Percentiles rank a stretch among this genome's conserved stretches.
Conservation (phyloP, 2,888 invertebrate genomes). For the Marronus borbonicus region DNA sequence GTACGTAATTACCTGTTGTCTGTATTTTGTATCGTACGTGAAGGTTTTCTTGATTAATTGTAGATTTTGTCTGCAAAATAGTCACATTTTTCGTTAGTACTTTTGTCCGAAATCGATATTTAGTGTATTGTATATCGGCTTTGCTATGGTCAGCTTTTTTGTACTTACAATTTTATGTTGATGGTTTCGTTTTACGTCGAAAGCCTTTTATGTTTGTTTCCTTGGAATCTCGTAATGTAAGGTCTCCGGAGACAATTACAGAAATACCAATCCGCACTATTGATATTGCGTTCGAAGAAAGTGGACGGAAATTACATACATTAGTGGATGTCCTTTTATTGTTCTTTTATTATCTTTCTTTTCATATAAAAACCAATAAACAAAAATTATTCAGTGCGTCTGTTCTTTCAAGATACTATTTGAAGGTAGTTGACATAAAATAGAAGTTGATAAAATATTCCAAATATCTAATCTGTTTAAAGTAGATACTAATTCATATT, state of each 20-base stretch:
- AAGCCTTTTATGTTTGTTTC: slow-evolving; percentile 22
- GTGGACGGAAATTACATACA: too few relatives aligned
- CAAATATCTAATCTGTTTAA: too few relatives aligned
- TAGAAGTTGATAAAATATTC: too few relatives aligned
- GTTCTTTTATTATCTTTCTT: not conserved
- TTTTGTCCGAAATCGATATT: slow-evolving; percentile 14
- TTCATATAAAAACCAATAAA: too few relatives aligned
- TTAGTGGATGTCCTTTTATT: too few relatives aligned
- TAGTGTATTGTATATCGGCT: slow-evolving; percentile 13
- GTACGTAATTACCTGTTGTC: not conserved
- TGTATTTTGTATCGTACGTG: not conserved
- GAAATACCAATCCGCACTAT: not conserved
- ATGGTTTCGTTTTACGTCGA: not conserved
- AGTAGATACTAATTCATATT: too few relatives aligned
- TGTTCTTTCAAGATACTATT: too few relatives aligned
- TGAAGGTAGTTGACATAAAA: too few relatives aligned
- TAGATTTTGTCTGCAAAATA: not conserved
- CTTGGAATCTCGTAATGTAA: not conserved
- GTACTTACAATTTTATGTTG: not conserved
- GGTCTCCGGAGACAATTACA: not conserved
- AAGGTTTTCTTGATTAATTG: not conserved
- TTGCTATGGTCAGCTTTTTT: slow-evolving; percentile 16
- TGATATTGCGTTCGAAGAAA: not conserved
- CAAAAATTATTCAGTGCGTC: too few relatives aligned
- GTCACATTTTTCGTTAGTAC: not conserved